Conservation (phyloP, 1,140 invertebrate species). For the Camponotus vicinus region DNA sequence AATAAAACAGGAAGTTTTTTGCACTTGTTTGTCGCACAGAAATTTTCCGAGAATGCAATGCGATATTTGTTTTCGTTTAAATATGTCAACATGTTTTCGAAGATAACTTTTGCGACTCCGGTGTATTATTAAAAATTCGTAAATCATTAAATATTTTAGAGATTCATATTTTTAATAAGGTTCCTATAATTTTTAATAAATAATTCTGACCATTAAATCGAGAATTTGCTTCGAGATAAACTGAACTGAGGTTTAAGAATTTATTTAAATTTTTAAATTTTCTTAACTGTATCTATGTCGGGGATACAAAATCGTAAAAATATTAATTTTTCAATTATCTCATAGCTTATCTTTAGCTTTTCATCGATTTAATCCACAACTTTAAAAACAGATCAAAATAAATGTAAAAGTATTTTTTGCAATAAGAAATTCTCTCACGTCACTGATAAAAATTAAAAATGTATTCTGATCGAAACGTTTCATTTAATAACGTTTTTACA, state of each 20-base stretch:
- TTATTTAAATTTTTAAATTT: background rate
- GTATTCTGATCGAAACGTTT: background rate
- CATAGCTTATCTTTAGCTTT: background rate
- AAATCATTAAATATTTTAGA: too few species aligned
- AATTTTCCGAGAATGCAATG: background rate
- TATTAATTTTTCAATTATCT: background rate
- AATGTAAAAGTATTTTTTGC: slow-evolving; percentile 19
- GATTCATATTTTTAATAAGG: too few species aligned
- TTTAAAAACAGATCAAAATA: slow-evolving; percentile 30
- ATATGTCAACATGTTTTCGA: background rate
- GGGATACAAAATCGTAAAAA: background rate
- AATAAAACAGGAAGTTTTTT: background rate
- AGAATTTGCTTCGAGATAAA: too few species aligned
- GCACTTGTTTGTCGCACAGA: background rate
- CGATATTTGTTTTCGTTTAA: slow-evolving; percentile 2
- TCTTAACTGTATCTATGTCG: background rate
- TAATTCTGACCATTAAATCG: too few species aligned
- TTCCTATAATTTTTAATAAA: too few species aligned
- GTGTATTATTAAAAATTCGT: too few species aligned
- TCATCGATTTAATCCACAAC: background rate
- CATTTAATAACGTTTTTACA: background rate
- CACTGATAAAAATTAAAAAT: background rate
- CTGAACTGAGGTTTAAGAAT: background rate
- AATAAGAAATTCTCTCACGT: background rate
- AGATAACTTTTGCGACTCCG: too few species aligned